These are phyloP conservation scores for Cyanistes caeruleus DNA, from an alignment of 2,113 vertebrate species.

Conservation along the genomic window DNA sequence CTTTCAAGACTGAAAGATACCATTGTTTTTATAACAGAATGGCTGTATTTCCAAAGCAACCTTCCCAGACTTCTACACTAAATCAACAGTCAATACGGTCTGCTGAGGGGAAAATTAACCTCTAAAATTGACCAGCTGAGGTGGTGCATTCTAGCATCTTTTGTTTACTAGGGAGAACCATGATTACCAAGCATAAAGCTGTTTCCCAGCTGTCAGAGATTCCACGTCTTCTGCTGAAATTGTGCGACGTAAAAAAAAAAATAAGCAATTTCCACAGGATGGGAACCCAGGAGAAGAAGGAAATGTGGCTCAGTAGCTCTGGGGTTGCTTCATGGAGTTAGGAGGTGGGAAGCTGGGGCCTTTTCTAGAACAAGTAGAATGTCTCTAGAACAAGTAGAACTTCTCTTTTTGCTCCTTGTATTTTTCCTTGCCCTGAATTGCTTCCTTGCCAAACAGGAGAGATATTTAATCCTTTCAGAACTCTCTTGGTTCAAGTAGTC, in stretches of 20 bases:
- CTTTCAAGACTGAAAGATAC: neutral
- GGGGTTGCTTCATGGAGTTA: fast-evolving
- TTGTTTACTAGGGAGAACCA: neutral
- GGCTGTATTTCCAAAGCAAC: neutral
- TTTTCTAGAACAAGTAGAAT: neutral
- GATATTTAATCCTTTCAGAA: neutral
- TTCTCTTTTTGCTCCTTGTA: neutral
- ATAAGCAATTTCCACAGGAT: neutral
- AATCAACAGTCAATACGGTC: neutral
- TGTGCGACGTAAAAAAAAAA: neutral
- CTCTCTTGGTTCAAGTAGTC: neutral
- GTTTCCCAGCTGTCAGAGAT: neutral
- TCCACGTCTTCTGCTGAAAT: neutral
- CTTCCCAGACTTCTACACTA: neutral
- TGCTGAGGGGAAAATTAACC: neutral
- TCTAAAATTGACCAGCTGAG: neutral
- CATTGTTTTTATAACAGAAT: neutral
- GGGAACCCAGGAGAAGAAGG: neutral
- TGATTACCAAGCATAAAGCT: neutral
- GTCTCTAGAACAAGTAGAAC: neutral
- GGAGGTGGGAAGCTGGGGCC: neutral
- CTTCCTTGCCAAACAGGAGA: neutral
- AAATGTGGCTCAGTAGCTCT: neutral
- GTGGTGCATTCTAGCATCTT: neutral
- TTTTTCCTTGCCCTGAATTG: neutral